Evolutionary conservation across 2,113 vertebrate species (phyloP).

Genomic region (Pogonocichla stellata): DNA sequence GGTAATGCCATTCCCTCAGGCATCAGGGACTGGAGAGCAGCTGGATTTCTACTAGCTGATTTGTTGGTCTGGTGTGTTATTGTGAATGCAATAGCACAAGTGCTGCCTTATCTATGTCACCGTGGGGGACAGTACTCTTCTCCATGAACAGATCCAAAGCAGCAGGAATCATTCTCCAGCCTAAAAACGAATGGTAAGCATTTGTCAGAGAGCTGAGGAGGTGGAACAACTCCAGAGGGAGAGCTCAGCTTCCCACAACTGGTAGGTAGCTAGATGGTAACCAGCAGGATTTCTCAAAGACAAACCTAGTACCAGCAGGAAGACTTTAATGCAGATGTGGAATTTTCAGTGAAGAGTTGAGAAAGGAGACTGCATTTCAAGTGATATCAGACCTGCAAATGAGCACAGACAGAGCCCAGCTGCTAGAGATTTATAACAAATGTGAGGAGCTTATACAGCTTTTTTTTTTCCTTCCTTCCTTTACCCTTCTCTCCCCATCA

Average conservation of each 20-base stretch:
- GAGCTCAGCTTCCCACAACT: not conserved
- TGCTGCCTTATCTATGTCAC: not conserved
- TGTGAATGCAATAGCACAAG: not conserved
- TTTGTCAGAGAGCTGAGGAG: not conserved
- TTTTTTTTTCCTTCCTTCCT: not conserved
- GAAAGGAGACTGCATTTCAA: not conserved
- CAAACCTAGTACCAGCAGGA: not conserved
- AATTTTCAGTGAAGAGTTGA: not conserved
- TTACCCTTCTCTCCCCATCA: not conserved
- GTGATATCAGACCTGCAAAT: not conserved
- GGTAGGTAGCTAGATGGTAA: not conserved
- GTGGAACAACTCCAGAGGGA: not conserved
- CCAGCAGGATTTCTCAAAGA: not conserved
- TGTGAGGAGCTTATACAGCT: not conserved
- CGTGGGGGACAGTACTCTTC: not conserved
- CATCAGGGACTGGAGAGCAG: not conserved
- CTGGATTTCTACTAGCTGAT: not conserved
- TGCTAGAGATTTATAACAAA: not conserved
- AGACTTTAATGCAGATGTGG: not conserved
- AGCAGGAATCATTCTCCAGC: not conserved
- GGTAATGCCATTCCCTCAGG: not conserved
- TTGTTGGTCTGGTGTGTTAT: not conserved
- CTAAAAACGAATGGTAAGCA: not conserved
- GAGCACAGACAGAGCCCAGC: not conserved
- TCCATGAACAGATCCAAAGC: not conserved